These are phyloP conservation scores for Leptopilina clavipes DNA, from an alignment of 1,140 invertebrate species.

Conservation along the genomic window DNA sequence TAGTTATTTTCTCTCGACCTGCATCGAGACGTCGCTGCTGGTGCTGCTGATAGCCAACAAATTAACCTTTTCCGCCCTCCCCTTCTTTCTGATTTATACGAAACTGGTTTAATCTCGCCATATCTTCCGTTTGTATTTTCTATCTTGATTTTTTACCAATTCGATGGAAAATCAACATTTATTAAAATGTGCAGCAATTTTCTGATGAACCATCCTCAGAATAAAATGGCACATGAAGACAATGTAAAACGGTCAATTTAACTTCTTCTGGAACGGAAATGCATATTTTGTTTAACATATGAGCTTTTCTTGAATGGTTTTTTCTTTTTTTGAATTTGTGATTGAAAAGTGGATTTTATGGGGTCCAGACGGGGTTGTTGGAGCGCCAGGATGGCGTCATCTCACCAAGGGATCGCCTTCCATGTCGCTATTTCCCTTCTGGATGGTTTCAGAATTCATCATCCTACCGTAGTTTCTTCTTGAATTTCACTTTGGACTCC, in stretches of 20 bases:
- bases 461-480: constrained; percentile 52
- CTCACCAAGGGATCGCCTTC: constrained; percentile 69
- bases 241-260: not conserved
- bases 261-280: constrained; percentile 17
- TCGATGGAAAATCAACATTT: not conserved
- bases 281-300: constrained; percentile 33
- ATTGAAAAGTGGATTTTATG: constrained; percentile 49
- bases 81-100: constrained; percentile 61
- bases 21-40: constrained; percentile 62
- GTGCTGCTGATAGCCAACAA: constrained; percentile 67
- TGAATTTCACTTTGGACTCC: constrained; percentile 60
- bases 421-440: constrained; percentile 56
- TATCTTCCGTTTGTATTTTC: constrained; percentile 41
- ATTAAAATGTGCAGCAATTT: too few species aligned
- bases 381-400: constrained; percentile 71
- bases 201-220: too few species aligned
- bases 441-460: constrained; percentile 46
- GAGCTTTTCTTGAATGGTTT: constrained; percentile 21
- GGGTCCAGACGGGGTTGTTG: constrained; percentile 50
- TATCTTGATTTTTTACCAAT: not conserved
- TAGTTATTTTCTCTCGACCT: constrained; percentile 69
- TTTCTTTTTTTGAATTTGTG: not conserved
- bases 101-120: constrained; percentile 55
- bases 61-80: constrained; percentile 64
- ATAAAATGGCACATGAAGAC: too few species aligned